A percentile compares a stretch with the other conserved stretches of the same genome.
Conservation (phyloP, 2,888 invertebrate genomes). For the Drosophila borborema region DNA sequence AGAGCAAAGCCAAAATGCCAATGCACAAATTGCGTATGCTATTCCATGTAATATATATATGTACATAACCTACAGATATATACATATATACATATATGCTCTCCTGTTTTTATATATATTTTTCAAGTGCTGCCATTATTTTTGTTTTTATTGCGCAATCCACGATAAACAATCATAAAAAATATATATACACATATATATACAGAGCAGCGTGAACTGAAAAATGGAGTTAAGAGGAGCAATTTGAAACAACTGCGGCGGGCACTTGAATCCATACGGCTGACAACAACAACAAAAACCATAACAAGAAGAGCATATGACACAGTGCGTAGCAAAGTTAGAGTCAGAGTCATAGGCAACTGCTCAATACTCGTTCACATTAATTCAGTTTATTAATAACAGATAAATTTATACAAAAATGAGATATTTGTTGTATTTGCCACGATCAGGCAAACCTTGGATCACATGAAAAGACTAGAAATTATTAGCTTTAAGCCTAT, state of each 20-base stretch:
- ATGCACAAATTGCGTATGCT: slow-evolving; percentile 77
- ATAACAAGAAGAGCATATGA: slow-evolving; percentile 19
- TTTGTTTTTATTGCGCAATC: slow-evolving; percentile 75
- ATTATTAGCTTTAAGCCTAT: no score
- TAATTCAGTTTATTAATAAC: no score
- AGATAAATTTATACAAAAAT: no score
- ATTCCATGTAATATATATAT: slow-evolving; percentile 35
- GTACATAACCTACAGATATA: slow-evolving; percentile 18
- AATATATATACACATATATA: background rate
- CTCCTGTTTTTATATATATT: slow-evolving; percentile 20
- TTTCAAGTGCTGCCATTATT: slow-evolving; percentile 68
- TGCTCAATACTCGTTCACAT: background rate
- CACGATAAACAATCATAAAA: slow-evolving; percentile 75
- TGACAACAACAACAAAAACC: slow-evolving; percentile 36
- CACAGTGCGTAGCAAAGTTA: background rate
- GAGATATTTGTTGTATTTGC: no score
- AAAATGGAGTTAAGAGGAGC: slow-evolving; percentile 54
- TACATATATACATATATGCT: slow-evolving; percentile 6
- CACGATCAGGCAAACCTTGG: no score
- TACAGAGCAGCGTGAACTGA: slow-evolving; percentile 30
- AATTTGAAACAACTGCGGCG: slow-evolving; percentile 76
- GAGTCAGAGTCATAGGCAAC: background rate
- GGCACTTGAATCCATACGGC: slow-evolving; percentile 69
- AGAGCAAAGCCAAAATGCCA: slow-evolving; percentile 49
- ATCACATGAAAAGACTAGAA: no score